Evolutionary conservation across 2,797 vertebrate species (phyloP).

Genomic region (Periophthalmus magnuspinnatus): DNA sequence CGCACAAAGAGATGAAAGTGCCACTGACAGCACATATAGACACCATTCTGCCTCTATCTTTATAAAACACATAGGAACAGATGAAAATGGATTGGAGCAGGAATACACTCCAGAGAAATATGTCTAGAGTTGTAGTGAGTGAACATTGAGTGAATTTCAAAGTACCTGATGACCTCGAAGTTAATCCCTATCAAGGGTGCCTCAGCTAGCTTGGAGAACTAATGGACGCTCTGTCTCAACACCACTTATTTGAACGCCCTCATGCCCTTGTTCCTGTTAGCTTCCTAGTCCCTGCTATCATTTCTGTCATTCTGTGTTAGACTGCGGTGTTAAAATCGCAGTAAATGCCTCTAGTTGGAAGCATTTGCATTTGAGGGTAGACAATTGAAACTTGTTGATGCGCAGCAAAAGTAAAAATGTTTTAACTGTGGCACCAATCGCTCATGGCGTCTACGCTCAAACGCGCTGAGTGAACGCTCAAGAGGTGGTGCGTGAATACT

Average conservation of each 20-base stretch:
- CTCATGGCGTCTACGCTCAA: no score
- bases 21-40: slow-evolving; percentile 42
- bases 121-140: slow-evolving; percentile 21
- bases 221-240: slow-evolving; percentile 25
- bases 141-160: slow-evolving; percentile 42
- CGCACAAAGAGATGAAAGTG: slow-evolving; percentile 43
- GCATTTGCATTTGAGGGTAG: no score
- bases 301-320: neutral
- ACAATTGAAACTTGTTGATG: no score
- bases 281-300: neutral
- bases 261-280: slow-evolving; percentile 16
- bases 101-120: slow-evolving; percentile 39
- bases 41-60: slow-evolving; percentile 40
- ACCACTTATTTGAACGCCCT: slow-evolving; percentile 24
- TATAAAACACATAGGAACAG: slow-evolving; percentile 41
- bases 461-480: no score
- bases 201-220: slow-evolving; percentile 23
- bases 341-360: no score
- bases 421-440: no score
- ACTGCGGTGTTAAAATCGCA: no score
- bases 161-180: slow-evolving; percentile 47
- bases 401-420: no score
- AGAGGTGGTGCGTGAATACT: no score
- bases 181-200: slow-evolving; percentile 39
- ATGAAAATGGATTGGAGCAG: slow-evolving; percentile 57